These are phyloP conservation scores for Dysidea cf. avara DNA, from an alignment of 37 sponge, comb jelly and placozoan genomes.

Conservation along the genomic window DNA sequence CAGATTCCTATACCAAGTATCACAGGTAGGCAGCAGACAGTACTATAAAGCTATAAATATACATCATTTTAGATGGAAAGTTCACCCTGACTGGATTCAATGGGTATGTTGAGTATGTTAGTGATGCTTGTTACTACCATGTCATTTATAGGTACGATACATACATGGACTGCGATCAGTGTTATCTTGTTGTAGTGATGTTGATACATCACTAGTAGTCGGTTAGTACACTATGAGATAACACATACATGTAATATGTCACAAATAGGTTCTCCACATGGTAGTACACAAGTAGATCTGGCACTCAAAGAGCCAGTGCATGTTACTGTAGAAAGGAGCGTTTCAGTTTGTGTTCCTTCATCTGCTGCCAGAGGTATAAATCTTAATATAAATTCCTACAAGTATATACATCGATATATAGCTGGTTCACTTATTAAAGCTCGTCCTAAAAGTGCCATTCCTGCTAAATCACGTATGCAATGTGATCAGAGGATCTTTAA, in stretches of 20 bases:
- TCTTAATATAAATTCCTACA: too few relatives aligned
- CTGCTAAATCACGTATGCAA: conserved; percentile 19
- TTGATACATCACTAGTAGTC: too few relatives aligned
- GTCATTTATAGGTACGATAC: too few relatives aligned
- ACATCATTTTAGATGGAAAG: conserved; percentile 52
- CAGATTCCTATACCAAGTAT: conserved; percentile 20
- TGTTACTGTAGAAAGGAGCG: too few relatives aligned
- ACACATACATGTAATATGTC: background rate
- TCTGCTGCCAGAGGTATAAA: too few relatives aligned
- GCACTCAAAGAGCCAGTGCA: conserved; percentile 3
- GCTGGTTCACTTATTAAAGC: too few relatives aligned
- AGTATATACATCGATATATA: too few relatives aligned
- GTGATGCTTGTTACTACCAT: too few relatives aligned
- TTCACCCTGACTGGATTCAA: conserved; percentile 67
- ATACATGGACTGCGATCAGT: too few relatives aligned
- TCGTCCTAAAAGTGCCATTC: conserved; percentile 7
- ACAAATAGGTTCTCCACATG: conserved; percentile 65
- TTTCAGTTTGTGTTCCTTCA: too few relatives aligned
- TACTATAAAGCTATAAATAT: background rate
- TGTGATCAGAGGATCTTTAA: conserved; percentile 85
- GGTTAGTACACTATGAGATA: too few relatives aligned
- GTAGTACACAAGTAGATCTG: conserved; percentile 66
- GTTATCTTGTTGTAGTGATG: too few relatives aligned
- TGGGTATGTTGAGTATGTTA: conserved; percentile 23
- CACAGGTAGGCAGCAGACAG: conserved; percentile 34